Percentiles rank a stretch among this genome's conserved stretches.
These are phyloP conservation scores for Drosophila parthenogenetica DNA, from an alignment of 2,888 invertebrate species.

Conservation along the genomic window DNA sequence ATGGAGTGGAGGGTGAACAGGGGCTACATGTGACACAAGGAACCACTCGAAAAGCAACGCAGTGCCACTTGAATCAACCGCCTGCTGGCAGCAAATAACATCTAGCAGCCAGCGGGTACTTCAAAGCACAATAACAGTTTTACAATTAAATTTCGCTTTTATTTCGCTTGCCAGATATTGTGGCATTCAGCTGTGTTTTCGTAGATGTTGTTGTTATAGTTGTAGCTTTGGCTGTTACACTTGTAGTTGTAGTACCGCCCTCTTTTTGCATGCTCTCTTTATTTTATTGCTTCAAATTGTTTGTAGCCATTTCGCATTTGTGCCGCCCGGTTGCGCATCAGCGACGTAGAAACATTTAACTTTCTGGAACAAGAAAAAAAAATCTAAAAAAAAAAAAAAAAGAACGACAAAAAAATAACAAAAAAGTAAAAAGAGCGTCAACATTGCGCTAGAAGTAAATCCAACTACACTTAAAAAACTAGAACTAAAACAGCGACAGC, in stretches of 20 bases:
- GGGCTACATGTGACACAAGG: slow-evolving; percentile 41
- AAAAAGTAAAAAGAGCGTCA: slow-evolving; percentile 28
- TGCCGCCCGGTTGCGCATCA: slow-evolving; percentile 78
- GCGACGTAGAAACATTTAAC: slow-evolving; percentile 77
- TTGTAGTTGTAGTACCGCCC: slow-evolving; percentile 33
- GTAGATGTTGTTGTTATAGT: slow-evolving; percentile 22
- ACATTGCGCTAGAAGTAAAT: slow-evolving; percentile 66
- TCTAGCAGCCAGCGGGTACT: slow-evolving; percentile 38
- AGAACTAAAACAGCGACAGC: slow-evolving; percentile 56
- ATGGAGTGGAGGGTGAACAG: background rate
- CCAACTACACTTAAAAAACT: slow-evolving; percentile 71
- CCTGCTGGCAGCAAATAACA: background rate
- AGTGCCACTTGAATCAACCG: slow-evolving; percentile 31
- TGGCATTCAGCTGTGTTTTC: slow-evolving; percentile 49
- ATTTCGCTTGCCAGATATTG: slow-evolving; percentile 68
- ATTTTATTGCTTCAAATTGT: slow-evolving; percentile 80
- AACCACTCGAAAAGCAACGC: slow-evolving; percentile 37
- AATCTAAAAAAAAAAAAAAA: slow-evolving; percentile 4
- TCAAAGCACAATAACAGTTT: slow-evolving; percentile 72
- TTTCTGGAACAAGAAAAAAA: slow-evolving; percentile 63
- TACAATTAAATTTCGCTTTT: slow-evolving; percentile 76
- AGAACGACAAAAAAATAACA: slow-evolving; percentile 18
- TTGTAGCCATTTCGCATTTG: slow-evolving; percentile 81
- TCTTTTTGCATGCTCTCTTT: slow-evolving; percentile 67
- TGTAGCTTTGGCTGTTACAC: slow-evolving; percentile 30